phyloP scores from a whole-genome alignment of 2,888 invertebrate genomes.

The Galeopsomyia nigrocyanea region DNA sequence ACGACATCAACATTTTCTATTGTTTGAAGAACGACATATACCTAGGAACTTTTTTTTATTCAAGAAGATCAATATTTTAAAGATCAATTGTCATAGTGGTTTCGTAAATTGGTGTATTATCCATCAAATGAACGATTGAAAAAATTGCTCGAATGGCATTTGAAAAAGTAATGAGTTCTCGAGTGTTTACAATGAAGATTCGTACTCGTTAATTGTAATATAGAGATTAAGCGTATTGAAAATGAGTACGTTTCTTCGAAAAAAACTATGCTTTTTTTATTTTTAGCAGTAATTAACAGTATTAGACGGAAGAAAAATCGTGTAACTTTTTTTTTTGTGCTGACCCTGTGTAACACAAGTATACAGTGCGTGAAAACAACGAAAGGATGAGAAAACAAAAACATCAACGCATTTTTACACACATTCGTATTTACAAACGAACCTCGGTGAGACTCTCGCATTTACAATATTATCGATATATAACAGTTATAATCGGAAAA shows the following conservation, averaged over 20 bases:
- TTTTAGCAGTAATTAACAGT: no score
- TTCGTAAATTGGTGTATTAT: no score
- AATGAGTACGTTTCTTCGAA: constrained; percentile 4
- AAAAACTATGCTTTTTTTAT: neutral
- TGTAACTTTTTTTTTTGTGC: constrained; percentile 51
- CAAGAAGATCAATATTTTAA: no score
- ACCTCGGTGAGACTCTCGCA: constrained; percentile 48
- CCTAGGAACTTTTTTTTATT: constrained; percentile 56
- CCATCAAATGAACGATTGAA: no score
- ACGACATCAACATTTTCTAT: constrained; percentile 27
- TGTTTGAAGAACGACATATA: constrained; percentile 34
- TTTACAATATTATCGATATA: constrained; percentile 15
- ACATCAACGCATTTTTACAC: constrained; percentile 27
- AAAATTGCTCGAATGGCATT: no score
- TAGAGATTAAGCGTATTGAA: constrained; percentile 15
- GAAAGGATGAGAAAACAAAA: constrained; percentile 21
- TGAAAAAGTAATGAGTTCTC: no score
- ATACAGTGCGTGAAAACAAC: constrained; percentile 29
- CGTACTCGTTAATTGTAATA: neutral
- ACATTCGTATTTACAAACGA: constrained; percentile 41
- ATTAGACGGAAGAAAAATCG: no score
- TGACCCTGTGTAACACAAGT: constrained; percentile 52
- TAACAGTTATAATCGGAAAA: constrained; percentile 38
- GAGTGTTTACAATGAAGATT: no score
- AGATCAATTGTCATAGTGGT: no score